Evolutionary conservation across 2,113 vertebrate species (phyloP).

Genomic region (Marmota monax): DNA sequence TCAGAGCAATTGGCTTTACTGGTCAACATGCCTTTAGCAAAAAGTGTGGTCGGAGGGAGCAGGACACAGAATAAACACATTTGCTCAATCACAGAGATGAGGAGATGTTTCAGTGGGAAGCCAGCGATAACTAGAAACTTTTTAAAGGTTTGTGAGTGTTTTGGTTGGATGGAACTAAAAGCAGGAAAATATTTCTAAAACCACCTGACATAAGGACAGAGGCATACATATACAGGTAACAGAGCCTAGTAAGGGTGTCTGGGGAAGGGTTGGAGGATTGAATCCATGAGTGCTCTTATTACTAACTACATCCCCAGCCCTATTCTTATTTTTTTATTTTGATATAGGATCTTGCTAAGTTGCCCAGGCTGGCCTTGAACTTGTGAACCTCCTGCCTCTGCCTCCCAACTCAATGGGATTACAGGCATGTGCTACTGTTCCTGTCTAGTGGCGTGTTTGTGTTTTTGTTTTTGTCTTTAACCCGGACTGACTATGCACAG

Average conservation of each 20-base stretch:
- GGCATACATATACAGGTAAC: background rate
- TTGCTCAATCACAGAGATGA: background rate
- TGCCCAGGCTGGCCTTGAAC: too few species aligned
- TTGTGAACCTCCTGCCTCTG: too few species aligned
- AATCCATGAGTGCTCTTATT: too few species aligned
- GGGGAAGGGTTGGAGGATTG: too few species aligned
- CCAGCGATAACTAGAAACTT: background rate
- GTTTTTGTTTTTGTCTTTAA: background rate
- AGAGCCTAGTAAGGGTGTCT: background rate
- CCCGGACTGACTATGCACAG: background rate
- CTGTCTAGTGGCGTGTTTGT: too few species aligned
- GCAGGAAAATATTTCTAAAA: background rate
- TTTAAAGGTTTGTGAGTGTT: background rate
- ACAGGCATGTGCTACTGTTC: too few species aligned
- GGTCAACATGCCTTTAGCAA: background rate
- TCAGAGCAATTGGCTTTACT: background rate
- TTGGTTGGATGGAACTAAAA: background rate
- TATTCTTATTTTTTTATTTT: too few species aligned
- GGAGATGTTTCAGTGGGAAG: background rate
- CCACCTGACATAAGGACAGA: background rate
- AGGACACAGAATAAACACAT: background rate
- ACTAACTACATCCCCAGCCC: too few species aligned
- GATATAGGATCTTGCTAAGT: too few species aligned
- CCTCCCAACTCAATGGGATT: too few species aligned
- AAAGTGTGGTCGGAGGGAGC: background rate